Evolutionary conservation across 2,797 vertebrate genomes (phyloP).

Genomic region (Leptoclinus maculatus): DNA sequence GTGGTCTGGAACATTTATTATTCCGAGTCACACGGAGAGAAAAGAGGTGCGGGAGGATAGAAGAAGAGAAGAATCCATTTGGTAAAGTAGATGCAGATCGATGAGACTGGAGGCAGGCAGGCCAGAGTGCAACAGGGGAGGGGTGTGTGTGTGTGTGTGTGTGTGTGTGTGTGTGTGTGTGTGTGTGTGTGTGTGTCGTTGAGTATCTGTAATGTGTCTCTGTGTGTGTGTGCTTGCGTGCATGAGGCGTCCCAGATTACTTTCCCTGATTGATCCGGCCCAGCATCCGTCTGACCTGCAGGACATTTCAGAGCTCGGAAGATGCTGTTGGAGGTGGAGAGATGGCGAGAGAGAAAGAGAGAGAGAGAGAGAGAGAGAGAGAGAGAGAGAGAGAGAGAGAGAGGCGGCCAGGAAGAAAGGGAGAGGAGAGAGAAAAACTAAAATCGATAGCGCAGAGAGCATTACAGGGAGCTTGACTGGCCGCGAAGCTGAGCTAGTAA

Average conservation of each 20-base stretch:
- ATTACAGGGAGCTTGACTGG: slow-evolving; percentile 75
- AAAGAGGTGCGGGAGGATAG: slow-evolving; percentile 70
- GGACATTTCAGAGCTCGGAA: slow-evolving; percentile 76
- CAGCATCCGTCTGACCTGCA: slow-evolving; percentile 84
- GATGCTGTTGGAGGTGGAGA: slow-evolving; percentile 71
- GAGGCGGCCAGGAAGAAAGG: slow-evolving; percentile 60
- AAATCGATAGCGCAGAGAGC: slow-evolving; percentile 79
- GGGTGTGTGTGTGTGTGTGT: slow-evolving; percentile 38
- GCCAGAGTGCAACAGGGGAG: slow-evolving; percentile 73
- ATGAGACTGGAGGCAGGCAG: slow-evolving; percentile 83
- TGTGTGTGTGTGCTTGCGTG: slow-evolving; percentile 44
- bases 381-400: slow-evolving; percentile 48
- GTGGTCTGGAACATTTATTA: slow-evolving; percentile 81
- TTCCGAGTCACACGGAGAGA: slow-evolving; percentile 75
- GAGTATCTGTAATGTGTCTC: slow-evolving; percentile 23
- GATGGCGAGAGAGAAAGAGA: slow-evolving; percentile 38
- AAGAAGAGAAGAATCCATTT: slow-evolving; percentile 85
- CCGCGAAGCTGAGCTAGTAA: slow-evolving; percentile 78
- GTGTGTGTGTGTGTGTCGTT: slow-evolving; percentile 23
- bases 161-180: slow-evolving; percentile 6
- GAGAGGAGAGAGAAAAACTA: slow-evolving; percentile 76
- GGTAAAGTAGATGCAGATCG: slow-evolving; percentile 88
- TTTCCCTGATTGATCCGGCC: slow-evolving; percentile 84
- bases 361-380: slow-evolving; percentile 56
- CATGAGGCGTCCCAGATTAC: slow-evolving; percentile 82